Evolutionary conservation across 2,888 invertebrate genomes (phyloP).

Genomic region (Saturnia pavonia): DNA sequence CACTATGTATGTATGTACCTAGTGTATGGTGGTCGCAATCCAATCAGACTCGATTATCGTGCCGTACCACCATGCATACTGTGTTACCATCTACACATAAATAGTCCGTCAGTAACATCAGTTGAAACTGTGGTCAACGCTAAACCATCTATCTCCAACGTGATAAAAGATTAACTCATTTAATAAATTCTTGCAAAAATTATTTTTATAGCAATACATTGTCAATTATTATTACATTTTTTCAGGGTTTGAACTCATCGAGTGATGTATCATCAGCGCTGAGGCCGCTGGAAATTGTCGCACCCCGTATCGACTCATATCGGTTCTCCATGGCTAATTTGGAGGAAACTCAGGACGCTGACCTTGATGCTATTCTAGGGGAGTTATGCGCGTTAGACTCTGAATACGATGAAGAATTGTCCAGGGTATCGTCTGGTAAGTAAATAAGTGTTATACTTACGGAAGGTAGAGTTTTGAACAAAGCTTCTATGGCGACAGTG

Average conservation of each 20-base stretch:
- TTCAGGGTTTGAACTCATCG: constrained; percentile 86
- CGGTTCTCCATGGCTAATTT: constrained; percentile 98
- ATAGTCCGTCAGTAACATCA: too few relatives aligned
- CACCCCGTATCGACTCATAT: constrained; percentile 94
- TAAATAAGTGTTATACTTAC: not conserved
- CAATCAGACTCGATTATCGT: too few relatives aligned
- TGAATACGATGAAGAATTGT: constrained; percentile 82
- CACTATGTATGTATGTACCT: too few relatives aligned
- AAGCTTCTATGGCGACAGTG: not conserved
- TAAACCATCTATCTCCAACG: too few relatives aligned
- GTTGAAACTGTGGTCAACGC: too few relatives aligned
- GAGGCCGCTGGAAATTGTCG: constrained; percentile 87
- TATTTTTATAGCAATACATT: too few relatives aligned
- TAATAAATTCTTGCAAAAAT: too few relatives aligned
- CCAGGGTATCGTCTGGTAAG: constrained; percentile 68
- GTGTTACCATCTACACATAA: too few relatives aligned
- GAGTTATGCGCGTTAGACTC: constrained; percentile 96
- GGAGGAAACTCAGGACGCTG: constrained; percentile 97
- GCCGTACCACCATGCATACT: too few relatives aligned
- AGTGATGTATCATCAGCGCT: constrained; percentile 77
- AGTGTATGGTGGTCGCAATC: too few relatives aligned
- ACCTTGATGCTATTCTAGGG: constrained; percentile 97
- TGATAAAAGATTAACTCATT: too few relatives aligned
- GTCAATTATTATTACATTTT: constrained; percentile 42
- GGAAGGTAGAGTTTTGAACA: not conserved